Percentiles rank a stretch among this genome's conserved stretches.
These are phyloP conservation scores for Lamellibrachia columna DNA, from an alignment of 2,888 invertebrate species.

Conservation along the genomic window DNA sequence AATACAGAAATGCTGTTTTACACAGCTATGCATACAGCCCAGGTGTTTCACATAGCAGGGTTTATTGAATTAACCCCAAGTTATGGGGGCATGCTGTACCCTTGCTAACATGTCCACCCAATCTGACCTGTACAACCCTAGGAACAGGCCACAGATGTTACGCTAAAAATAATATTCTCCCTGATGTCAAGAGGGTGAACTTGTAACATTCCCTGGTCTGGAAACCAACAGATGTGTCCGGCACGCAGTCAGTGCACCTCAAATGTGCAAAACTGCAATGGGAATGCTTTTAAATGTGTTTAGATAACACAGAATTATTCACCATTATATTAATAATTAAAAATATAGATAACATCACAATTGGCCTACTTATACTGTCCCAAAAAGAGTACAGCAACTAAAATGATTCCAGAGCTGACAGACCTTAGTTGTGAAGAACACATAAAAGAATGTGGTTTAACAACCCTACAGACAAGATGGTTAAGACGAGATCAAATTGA, in stretches of 20 bases:
- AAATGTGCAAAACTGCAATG: neutral
- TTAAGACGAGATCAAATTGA: no score
- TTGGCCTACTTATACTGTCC: no score
- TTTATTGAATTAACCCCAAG: neutral
- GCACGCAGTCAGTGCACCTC: neutral
- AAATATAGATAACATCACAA: neutral
- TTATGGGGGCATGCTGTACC: neutral
- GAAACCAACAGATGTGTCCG: neutral
- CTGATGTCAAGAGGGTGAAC: neutral
- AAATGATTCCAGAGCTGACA: no score
- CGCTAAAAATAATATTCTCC: neutral
- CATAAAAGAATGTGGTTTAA: no score
- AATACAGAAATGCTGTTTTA: no score
- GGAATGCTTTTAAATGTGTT: neutral
- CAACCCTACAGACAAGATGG: no score
- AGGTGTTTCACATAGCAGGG: neutral
- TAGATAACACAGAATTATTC: neutral
- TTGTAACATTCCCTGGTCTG: neutral
- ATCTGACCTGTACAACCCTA: neutral
- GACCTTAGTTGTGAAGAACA: no score
- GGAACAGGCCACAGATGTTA: neutral
- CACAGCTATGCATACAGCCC: neutral
- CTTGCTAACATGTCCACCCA: neutral
- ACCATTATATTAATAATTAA: neutral
- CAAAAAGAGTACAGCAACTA: no score